Evolutionary conservation across 1,140 invertebrate species (phyloP).

Genomic region (Bemisia tabaci): DNA sequence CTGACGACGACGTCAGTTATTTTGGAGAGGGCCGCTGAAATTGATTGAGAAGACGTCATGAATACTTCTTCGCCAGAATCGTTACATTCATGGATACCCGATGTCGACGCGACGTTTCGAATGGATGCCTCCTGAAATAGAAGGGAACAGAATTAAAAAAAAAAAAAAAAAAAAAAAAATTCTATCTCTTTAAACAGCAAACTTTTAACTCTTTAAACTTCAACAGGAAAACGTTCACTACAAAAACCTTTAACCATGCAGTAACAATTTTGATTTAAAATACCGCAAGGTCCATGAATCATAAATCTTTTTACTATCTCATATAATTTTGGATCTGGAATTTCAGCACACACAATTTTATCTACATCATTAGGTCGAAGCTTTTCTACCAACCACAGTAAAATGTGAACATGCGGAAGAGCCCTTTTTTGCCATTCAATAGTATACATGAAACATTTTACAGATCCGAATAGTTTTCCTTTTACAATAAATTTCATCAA

Average conservation of each 20-base stretch:
- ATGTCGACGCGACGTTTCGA: no score
- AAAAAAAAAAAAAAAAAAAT: no score
- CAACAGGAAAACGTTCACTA: slow-evolving; percentile 25
- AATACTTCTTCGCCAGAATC: no score
- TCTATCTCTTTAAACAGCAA: no score
- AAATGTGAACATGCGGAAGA: slow-evolving; percentile 28
- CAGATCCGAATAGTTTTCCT: background rate
- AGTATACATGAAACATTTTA: slow-evolving; percentile 19
- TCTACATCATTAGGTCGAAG: slow-evolving; percentile 21
- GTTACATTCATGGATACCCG: no score
- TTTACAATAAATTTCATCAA: slow-evolving; percentile 14
- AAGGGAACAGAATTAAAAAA: no score
- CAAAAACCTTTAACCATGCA: slow-evolving; percentile 9
- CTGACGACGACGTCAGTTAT: no score
- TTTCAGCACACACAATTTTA: slow-evolving; percentile 16
- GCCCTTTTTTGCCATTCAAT: slow-evolving; percentile 21
- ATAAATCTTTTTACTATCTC: slow-evolving; percentile 27
- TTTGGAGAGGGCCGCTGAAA: no score
- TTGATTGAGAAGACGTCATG: no score
- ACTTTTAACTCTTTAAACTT: no score
- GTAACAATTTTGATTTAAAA: slow-evolving; percentile 5
- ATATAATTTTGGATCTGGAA: slow-evolving; percentile 19
- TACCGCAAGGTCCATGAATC: slow-evolving; percentile 29
- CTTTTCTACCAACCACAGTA: slow-evolving; percentile 22
- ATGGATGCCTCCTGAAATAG: no score